Percentiles rank a stretch among this genome's conserved stretches.
Evolutionary conservation across 1,140 invertebrate species (phyloP).

Genomic region (Drosophila oshimai): DNA sequence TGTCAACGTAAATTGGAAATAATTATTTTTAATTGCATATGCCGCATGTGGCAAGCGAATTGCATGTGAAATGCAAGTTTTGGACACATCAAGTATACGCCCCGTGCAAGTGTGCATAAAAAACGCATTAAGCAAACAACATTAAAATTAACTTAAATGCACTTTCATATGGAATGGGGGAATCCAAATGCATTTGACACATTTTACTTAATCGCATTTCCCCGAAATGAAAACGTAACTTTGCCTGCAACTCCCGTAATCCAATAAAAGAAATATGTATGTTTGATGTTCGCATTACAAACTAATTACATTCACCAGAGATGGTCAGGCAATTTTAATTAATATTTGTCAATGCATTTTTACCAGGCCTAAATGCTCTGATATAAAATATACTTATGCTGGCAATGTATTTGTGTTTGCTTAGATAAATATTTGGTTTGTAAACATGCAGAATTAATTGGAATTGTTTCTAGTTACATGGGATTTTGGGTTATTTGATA

Average conservation of each 20-base stretch:
- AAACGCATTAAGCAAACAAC: conserved; percentile 72
- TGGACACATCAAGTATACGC: conserved; percentile 21
- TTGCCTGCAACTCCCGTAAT: conserved; percentile 19
- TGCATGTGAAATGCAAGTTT: conserved; percentile 55
- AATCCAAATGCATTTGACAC: conserved; percentile 65
- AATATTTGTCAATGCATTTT: conserved; percentile 59
- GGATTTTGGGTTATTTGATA: conserved; percentile 41
- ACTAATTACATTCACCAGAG: conserved; percentile 43
- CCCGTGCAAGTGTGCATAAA: conserved; percentile 61
- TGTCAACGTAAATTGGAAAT: conserved; percentile 76
- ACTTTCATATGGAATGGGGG: conserved; percentile 17
- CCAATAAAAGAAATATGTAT: conserved; percentile 29
- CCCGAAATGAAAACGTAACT: conserved; percentile 11
- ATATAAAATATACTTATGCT: conserved; percentile 1
- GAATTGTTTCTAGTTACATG: conserved; percentile 47
- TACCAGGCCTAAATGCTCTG: neutral
- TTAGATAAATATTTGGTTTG: conserved; percentile 58
- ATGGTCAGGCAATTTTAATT: conserved; percentile 47
- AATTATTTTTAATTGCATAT: conserved; percentile 76
- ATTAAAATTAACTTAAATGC: conserved; percentile 77
- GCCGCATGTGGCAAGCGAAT: conserved; percentile 46
- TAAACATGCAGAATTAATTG: conserved; percentile 63
- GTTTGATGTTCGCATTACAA: conserved; percentile 28
- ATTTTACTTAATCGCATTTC: conserved; percentile 72
- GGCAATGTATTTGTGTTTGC: conserved; percentile 38